These are phyloP conservation scores for Teleogryllus oceanicus DNA, from an alignment of 2,888 invertebrate genomes.

Conservation along the genomic window DNA sequence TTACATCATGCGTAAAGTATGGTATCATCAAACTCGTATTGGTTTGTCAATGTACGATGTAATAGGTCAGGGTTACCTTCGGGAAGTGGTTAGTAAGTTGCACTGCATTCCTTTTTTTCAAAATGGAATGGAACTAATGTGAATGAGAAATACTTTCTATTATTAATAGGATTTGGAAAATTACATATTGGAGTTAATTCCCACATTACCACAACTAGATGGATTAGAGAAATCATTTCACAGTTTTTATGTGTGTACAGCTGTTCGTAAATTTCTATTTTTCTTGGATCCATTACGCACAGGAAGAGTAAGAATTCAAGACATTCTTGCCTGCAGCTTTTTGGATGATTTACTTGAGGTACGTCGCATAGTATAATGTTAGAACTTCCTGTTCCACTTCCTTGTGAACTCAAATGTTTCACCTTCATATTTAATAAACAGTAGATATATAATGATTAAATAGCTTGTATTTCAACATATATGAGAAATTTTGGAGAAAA, in stretches of 20 bases:
- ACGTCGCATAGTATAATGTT: slow-evolving; percentile 21
- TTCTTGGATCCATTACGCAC: slow-evolving; percentile 87
- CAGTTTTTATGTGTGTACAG: slow-evolving; percentile 94
- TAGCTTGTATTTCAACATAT: too few relatives aligned
- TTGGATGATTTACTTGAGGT: slow-evolving; percentile 87
- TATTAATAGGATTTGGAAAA: slow-evolving; percentile 80
- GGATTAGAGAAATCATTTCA: slow-evolving; percentile 90
- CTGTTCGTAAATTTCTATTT: slow-evolving; percentile 92
- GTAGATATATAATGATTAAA: too few relatives aligned
- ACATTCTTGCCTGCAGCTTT: slow-evolving; percentile 87
- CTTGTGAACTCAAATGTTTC: too few relatives aligned
- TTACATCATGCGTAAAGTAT: slow-evolving; percentile 91
- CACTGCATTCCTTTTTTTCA: background rate
- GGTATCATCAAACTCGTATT: slow-evolving; percentile 92
- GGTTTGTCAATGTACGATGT: slow-evolving; percentile 90
- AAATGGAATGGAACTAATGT: background rate
- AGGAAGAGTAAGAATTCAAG: slow-evolving; percentile 83
- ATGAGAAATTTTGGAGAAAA: too few relatives aligned
- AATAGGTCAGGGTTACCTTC: slow-evolving; percentile 84
- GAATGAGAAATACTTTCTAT: background rate
- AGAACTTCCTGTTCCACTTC: too few relatives aligned
- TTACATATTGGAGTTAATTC: slow-evolving; percentile 90
- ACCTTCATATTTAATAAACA: too few relatives aligned
- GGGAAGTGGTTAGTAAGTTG: slow-evolving; percentile 64
- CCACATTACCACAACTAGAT: slow-evolving; percentile 84